phyloP scores from a whole-genome alignment of 2,113 vertebrate genomes.

The Osmerus mordax region DNA sequence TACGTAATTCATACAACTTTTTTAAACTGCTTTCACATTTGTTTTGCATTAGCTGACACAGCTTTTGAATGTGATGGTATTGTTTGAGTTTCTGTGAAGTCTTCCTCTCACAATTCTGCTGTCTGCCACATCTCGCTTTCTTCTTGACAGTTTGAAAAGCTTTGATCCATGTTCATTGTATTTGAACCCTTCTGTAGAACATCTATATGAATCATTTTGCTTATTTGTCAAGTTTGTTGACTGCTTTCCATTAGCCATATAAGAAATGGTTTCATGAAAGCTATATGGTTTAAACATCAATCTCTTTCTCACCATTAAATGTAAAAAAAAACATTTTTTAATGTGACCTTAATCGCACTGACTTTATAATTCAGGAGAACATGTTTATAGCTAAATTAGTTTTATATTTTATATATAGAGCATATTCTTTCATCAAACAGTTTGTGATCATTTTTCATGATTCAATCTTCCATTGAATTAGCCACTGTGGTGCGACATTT shows the following conservation, averaged over 20 bases:
- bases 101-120: slow-evolving; percentile 20
- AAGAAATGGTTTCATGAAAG: not conserved
- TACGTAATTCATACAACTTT: not conserved
- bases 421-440: no score
- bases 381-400: no score
- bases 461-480: slow-evolving; percentile 58
- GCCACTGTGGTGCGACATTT: slow-evolving; percentile 68
- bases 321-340: no score
- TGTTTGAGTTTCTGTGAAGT: slow-evolving; percentile 22
- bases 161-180: slow-evolving; percentile 18
- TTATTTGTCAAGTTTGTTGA: slow-evolving; percentile 13
- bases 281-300: not conserved
- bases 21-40: slow-evolving; percentile 3
- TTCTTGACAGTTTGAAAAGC: slow-evolving; percentile 26
- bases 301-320: no score
- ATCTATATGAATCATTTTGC: slow-evolving; percentile 19
- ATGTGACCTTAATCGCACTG: no score
- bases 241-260: not conserved
- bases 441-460: no score
- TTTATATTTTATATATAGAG: no score
- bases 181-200: slow-evolving; percentile 18
- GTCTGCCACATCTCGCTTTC: slow-evolving; percentile 16
- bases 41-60: slow-evolving; percentile 7
- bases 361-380: no score
- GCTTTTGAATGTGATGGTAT: slow-evolving; percentile 21